A percentile compares a stretch with the other conserved stretches of the same genome.
Conservation (phyloP, 2,888 invertebrate species). For the Diplolepis rosae region DNA sequence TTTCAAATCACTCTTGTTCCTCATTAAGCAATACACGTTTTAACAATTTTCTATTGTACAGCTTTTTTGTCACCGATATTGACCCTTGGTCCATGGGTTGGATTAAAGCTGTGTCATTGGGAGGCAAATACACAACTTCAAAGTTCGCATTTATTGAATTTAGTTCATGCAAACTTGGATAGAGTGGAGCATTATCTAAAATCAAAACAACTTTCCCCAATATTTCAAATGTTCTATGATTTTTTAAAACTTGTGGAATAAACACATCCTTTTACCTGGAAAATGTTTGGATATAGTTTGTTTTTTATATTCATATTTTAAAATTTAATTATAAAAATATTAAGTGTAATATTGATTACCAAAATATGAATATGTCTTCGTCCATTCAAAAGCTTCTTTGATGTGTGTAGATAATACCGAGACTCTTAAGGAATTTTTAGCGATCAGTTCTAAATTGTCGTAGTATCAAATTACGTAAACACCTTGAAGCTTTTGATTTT, state of each 20-base stretch:
- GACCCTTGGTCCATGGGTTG: slow-evolving; percentile 3
- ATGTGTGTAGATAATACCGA: slow-evolving; percentile 7
- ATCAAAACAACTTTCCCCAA: not conserved
- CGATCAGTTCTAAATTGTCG: not conserved
- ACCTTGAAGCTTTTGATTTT: not conserved
- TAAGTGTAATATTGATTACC: not conserved
- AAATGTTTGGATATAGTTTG: not conserved
- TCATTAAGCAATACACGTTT: not conserved
- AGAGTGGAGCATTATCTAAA: not conserved
- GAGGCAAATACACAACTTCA: not conserved
- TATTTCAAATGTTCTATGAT: not conserved
- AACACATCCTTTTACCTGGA: not conserved
- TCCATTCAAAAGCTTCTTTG: slow-evolving; percentile 26
- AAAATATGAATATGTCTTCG: slow-evolving; percentile 12
- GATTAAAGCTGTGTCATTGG: not conserved
- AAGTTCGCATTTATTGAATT: not conserved
- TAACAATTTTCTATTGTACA: not conserved
- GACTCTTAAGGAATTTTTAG: not conserved
- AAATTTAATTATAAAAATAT: not conserved
- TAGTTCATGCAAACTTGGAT: not conserved
- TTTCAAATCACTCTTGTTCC: not conserved
- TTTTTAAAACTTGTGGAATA: not conserved
- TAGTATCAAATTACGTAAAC: not conserved
- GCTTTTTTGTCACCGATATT: not conserved
- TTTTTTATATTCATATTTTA: not conserved